phyloP scores from a whole-genome alignment of 2,113 vertebrate genomes.

The Camelus dromedarius region DNA sequence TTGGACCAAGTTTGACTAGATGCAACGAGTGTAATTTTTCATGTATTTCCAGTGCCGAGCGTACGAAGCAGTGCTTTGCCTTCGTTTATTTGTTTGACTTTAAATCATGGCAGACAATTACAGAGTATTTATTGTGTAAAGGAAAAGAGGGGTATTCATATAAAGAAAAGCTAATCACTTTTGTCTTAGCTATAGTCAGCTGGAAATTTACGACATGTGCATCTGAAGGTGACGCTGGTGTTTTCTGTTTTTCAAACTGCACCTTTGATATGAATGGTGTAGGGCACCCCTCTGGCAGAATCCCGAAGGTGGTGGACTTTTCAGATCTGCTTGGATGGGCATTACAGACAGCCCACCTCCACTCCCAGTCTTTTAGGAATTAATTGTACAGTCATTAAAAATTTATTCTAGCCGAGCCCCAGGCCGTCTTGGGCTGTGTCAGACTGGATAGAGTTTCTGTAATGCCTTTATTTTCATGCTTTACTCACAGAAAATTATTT shows the following conservation, averaged over 20 bases:
- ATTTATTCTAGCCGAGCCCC: conserved; percentile 29
- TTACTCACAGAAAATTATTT: neutral
- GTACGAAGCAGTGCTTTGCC: conserved; percentile 77
- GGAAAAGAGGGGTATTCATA: conserved; percentile 67
- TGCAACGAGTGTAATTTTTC: conserved; percentile 81
- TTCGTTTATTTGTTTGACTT: conserved; percentile 83
- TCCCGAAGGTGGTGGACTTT: neutral
- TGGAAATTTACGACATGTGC: conserved; percentile 72
- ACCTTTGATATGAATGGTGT: conserved; percentile 5
- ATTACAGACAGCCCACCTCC: neutral
- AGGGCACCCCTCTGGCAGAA: neutral
- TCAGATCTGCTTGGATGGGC: conserved; percentile 36
- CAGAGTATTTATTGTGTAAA: conserved; percentile 80
- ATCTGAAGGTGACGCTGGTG: conserved; percentile 64
- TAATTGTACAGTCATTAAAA: conserved; percentile 70
- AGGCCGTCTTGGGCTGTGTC: conserved; percentile 30
- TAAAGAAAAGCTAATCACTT: conserved; percentile 84
- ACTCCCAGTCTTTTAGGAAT: conserved; percentile 28
- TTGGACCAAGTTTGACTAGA: conserved; percentile 80
- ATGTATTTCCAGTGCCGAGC: conserved; percentile 72
- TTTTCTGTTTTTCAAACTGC: conserved; percentile 57
- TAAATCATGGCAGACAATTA: conserved; percentile 82
- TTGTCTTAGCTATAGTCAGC: conserved; percentile 76
- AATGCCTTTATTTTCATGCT: neutral
- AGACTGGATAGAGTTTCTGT: neutral